phyloP scores from a whole-genome alignment of 2,797 vertebrate genomes.

The Lacerta agilis region DNA sequence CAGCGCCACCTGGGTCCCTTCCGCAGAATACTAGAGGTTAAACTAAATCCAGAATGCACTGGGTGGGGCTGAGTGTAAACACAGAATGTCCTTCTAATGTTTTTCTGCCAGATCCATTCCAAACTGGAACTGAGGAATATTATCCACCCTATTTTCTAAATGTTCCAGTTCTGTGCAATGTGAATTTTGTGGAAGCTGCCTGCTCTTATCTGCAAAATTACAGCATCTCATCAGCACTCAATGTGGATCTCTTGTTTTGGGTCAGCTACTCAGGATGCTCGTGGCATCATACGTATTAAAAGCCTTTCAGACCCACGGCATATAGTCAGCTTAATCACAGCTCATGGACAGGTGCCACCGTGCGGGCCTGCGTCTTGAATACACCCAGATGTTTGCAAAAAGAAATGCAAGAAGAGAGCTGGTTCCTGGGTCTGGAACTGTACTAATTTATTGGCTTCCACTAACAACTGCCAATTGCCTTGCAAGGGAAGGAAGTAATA shows the following conservation, averaged over 20 bases:
- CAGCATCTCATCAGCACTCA: neutral
- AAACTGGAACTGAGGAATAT: neutral
- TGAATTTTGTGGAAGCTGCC: neutral
- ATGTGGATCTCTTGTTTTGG: neutral
- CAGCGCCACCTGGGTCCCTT: too few species aligned
- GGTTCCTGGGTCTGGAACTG: conserved; percentile 21
- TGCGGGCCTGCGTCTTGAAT: neutral
- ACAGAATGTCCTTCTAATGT: neutral
- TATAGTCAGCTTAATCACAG: neutral
- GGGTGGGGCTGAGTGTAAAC: neutral
- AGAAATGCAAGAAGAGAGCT: neutral
- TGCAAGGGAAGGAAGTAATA: conserved; percentile 31
- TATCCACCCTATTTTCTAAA: neutral
- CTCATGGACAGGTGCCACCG: neutral
- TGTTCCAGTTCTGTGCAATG: neutral
- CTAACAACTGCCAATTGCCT: conserved; percentile 41
- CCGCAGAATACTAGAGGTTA: neutral
- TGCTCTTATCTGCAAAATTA: neutral
- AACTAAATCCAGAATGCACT: neutral
- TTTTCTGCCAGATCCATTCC: neutral
- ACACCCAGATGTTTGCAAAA: neutral
- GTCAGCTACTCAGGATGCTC: neutral
- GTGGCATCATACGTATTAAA: neutral
- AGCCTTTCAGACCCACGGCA: neutral
- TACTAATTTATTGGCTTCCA: conserved; percentile 15